Evolutionary conservation across 2,888 invertebrate genomes (phyloP), one percentile per base, ranked within the genome.

Genomic region (Drosophila sordidula): DNA sequence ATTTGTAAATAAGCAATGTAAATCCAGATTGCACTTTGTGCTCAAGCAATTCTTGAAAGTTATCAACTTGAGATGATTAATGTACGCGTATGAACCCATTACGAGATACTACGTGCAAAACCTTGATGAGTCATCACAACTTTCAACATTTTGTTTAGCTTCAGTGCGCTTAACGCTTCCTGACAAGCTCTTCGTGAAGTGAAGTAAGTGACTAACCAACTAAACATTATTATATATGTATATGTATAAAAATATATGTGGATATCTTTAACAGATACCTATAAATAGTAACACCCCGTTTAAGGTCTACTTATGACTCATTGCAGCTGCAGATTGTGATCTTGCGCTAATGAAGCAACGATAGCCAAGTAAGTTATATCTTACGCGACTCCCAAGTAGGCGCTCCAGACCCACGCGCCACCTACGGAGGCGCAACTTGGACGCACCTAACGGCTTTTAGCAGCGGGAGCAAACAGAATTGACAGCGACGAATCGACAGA

Each of bases 381-480:
- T 38, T 36, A n/a, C 22, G 36, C 22, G 18, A 22, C 32, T 18
- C n/a, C 16, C 12, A 36, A 38, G 49, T 36, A 12, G 55, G 32
- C 22, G 51, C 50, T 47, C 9, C 59, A 54, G 34, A 47, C 55
- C 45, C 57, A 71, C 68, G 46, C 55, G 38, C 44, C 57, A 74
- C 61, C 55, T 66, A 39, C 67, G 45, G 58, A 44, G 34, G 12
- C 45, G 42, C 47, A 56, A 55, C 52, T 58, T 51, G 42, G 65
- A 78, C 73, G 76, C 78, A 73, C 62, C 73, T 73, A 82, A 70
- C 68, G 78, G 75, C 70, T 71, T 70, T 77, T 57, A 72, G 65
- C 55, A 62, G 42, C 50, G 44, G 55, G 51, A 61, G 61, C 57
- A 57, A 41, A 46, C 39, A 49, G 36, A 55, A 58, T 63, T 58